A percentile compares a stretch with the other conserved stretches of the same genome.
Conservation (phyloP, 1,140 invertebrate genomes). For the Acyrthosiphon pisum region DNA sequence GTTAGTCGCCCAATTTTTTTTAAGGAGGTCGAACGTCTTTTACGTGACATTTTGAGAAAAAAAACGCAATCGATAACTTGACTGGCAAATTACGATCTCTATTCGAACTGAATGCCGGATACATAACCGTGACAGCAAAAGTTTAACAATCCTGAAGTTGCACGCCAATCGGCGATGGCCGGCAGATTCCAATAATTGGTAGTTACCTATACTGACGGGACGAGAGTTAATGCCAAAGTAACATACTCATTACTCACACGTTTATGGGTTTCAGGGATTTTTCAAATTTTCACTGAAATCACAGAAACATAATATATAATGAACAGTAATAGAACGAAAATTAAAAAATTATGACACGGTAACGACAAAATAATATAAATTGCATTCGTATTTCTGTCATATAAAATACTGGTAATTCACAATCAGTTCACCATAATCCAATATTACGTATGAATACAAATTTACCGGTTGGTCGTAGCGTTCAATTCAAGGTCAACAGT, state of each 20-base stretch:
- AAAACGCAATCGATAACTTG: not conserved
- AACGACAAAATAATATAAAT: not conserved
- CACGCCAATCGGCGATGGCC: too few relatives aligned
- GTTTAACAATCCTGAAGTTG: not conserved
- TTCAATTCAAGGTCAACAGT: not conserved
- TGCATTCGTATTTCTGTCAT: not conserved
- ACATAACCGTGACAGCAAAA: not conserved
- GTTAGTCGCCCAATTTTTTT: not conserved
- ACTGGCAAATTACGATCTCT: not conserved
- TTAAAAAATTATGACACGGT: not conserved
- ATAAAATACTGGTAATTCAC: not conserved
- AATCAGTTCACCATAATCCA: not conserved
- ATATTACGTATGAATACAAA: not conserved
- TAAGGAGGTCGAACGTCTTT: not conserved
- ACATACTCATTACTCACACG: too few relatives aligned
- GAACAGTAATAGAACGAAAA: not conserved
- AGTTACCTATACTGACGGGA: too few relatives aligned
- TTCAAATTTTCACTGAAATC: not conserved
- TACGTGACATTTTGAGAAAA: not conserved
- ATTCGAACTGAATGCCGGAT: too few relatives aligned
- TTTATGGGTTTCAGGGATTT: too few relatives aligned
- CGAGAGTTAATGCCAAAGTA: not conserved
- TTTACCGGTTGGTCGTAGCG: not conserved
- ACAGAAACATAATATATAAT: not conserved
- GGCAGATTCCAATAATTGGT: too few relatives aligned